Conservation (phyloP, 2,113 vertebrate genomes). For the Aspiorhynchus laticeps region DNA sequence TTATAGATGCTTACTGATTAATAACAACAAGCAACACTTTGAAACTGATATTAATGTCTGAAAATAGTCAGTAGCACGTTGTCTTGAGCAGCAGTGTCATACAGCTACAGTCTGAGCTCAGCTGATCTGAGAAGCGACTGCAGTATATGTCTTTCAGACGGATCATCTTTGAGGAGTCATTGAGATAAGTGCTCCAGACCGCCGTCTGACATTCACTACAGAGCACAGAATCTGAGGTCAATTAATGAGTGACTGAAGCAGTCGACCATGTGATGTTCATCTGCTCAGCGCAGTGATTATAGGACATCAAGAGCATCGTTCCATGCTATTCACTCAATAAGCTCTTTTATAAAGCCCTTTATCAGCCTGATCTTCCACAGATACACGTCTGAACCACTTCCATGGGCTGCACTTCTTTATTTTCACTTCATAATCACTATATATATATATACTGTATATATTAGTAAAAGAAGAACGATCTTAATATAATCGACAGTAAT, state of each 20-base stretch:
- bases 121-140: not conserved
- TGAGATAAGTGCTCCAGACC: not conserved
- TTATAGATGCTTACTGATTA: not conserved
- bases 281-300: slow-evolving; percentile 13
- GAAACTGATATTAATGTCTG: not conserved
- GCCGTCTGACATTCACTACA: not conserved
- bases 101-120: not conserved
- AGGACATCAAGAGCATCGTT: not conserved
- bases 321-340: not conserved
- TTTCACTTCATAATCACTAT: not conserved
- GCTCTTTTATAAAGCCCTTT: not conserved
- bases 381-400: not conserved
- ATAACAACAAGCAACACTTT: not conserved
- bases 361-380: not conserved
- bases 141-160: not conserved
- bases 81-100: not conserved
- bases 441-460: too few species aligned
- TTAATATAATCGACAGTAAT: not conserved
- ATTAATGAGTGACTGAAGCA: not conserved
- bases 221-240: not conserved
- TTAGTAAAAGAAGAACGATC: not conserved
- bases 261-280: not conserved
- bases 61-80: not conserved
- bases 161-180: not conserved
- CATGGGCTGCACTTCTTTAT: not conserved